These are phyloP conservation scores for Helicoverpa armigera DNA, from an alignment of 1,140 invertebrate genomes.

Conservation along the genomic window DNA sequence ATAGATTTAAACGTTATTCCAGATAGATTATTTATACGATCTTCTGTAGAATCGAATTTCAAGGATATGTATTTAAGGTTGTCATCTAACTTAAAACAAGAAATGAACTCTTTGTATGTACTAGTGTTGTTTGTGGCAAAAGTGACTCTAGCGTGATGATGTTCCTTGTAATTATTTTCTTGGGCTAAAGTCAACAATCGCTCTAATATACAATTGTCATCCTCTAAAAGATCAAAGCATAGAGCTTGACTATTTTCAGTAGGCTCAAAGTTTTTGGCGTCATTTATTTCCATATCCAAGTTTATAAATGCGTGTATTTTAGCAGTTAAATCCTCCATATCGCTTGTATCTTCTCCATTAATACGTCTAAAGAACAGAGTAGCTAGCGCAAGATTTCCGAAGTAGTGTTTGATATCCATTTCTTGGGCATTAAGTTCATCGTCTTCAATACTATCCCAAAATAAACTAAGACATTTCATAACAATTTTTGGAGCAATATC, in stretches of 20 bases:
- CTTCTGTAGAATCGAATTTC: slow-evolving; percentile 76
- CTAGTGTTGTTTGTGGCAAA: slow-evolving; percentile 72
- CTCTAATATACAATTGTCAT: slow-evolving; percentile 80
- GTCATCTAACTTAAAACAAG: slow-evolving; percentile 87
- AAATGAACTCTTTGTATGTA: slow-evolving; percentile 74
- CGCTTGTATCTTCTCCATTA: slow-evolving; percentile 64
- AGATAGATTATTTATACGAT: slow-evolving; percentile 84
- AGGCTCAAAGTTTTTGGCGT: slow-evolving; percentile 20
- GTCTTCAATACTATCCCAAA: slow-evolving; percentile 76
- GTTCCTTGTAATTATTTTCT: slow-evolving; percentile 77
- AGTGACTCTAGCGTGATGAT: slow-evolving; percentile 74
- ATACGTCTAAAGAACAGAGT: slow-evolving; percentile 74
- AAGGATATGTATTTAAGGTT: slow-evolving; percentile 69
- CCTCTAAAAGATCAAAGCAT: slow-evolving; percentile 41
- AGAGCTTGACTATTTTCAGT: slow-evolving; percentile 43
- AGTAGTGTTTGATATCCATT: slow-evolving; percentile 72
- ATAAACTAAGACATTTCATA: slow-evolving; percentile 84
- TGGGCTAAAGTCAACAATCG: slow-evolving; percentile 76
- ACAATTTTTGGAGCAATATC: slow-evolving; percentile 87
- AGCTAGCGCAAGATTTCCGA: slow-evolving; percentile 68
- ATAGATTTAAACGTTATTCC: slow-evolving; percentile 88
- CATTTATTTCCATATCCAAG: slow-evolving; percentile 48
- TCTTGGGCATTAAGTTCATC: slow-evolving; percentile 60
- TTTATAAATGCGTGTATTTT: slow-evolving; percentile 63
- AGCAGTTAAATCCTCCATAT: slow-evolving; percentile 64